A percentile compares a stretch with the other conserved stretches of the same genome.
phyloP scores from a whole-genome alignment of 2,113 vertebrate species.

The Hucho hucho region DNA sequence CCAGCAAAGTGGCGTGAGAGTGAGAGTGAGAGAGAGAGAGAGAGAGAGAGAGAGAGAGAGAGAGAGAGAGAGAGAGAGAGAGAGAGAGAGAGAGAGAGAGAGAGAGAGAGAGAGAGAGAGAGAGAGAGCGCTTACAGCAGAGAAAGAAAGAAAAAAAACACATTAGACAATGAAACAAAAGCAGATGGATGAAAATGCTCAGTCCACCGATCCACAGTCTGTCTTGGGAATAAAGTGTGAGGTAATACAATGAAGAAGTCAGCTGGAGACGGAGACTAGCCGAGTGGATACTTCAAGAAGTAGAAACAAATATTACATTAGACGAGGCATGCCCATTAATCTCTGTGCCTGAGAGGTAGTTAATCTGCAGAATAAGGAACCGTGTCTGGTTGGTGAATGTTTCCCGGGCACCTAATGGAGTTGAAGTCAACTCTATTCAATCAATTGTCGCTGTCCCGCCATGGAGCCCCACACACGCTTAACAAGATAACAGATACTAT shows the following conservation, averaged over 20 bases:
- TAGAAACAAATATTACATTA: constrained; percentile 83
- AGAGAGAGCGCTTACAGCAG: constrained; percentile 10
- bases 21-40: constrained; percentile 12
- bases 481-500: constrained; percentile 33
- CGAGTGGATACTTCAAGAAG: constrained; percentile 72
- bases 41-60: no score
- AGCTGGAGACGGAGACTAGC: constrained; percentile 59
- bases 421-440: constrained; percentile 83
- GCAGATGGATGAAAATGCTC: constrained; percentile 61
- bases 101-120: constrained; percentile 35
- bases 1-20: constrained; percentile 3
- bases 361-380: constrained; percentile 69
- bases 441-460: constrained; percentile 70
- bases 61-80: background rate
- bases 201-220: constrained; percentile 29
- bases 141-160: background rate
- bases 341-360: constrained; percentile 77
- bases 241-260: constrained; percentile 69
- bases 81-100: constrained; percentile 9
- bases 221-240: constrained; percentile 62
- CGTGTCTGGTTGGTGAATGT: constrained; percentile 64
- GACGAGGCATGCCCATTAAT: constrained; percentile 86
- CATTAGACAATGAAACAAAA: constrained; percentile 60
- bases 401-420: constrained; percentile 79
- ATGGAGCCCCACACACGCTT: constrained; percentile 48